Conservation (phyloP, 2,888 invertebrate species). For the Chironomus riparius region DNA sequence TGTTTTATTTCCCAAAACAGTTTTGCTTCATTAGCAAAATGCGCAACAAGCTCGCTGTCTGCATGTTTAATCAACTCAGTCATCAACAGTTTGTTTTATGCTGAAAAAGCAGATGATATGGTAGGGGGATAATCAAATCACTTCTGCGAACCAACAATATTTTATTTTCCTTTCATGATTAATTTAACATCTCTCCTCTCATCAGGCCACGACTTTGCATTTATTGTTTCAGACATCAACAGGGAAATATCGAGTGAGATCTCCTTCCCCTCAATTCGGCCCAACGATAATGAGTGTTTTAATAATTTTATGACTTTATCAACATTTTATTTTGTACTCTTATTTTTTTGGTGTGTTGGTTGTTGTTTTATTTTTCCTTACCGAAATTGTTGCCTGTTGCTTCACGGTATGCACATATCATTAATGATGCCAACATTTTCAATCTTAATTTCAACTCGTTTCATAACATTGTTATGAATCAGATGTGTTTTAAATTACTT, state of each 20-base stretch:
- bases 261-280: background rate
- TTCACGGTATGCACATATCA: background rate
- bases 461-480: background rate
- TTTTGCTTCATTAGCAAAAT: too few relatives aligned
- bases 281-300: slow-evolving; percentile 1
- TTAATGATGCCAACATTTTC: slow-evolving; percentile 14
- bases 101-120: background rate
- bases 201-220: background rate
- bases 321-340: background rate
- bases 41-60: too few relatives aligned
- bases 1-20: too few relatives aligned
- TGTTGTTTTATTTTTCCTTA: background rate
- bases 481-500: slow-evolving; percentile 5
- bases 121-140: slow-evolving; percentile 1
- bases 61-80: too few relatives aligned
- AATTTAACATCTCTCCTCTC: background rate
- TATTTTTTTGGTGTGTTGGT: too few relatives aligned
- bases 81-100: background rate
- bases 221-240: background rate
- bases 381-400: background rate
- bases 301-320: slow-evolving; percentile 12
- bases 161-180: background rate
- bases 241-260: background rate
- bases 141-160: background rate
- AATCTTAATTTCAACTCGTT: slow-evolving; percentile 7